Conservation (phyloP, 2,113 vertebrate genomes). For the Myrmecophaga tridactyla region DNA sequence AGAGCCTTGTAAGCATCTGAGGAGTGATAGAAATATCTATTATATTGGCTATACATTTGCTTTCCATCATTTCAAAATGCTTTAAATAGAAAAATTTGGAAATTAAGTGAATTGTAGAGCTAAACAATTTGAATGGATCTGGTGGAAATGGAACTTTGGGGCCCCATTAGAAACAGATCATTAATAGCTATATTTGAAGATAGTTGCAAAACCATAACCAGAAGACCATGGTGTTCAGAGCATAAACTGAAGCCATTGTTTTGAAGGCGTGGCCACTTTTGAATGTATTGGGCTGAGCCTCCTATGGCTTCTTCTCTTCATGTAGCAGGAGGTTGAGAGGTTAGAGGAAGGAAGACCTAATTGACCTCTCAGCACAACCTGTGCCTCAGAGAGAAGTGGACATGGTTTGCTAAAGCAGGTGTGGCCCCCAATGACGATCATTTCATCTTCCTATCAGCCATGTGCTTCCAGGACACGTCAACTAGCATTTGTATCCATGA, state of each 20-base stretch:
- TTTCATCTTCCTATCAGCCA: background rate
- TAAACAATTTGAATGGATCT: background rate
- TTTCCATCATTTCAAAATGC: constrained; percentile 10
- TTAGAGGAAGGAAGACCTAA: background rate
- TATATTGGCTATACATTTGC: constrained; percentile 34
- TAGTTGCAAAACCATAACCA: background rate
- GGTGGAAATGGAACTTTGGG: constrained; percentile 46
- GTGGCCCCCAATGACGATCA: background rate
- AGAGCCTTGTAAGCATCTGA: background rate
- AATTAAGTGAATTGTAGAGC: constrained; percentile 11
- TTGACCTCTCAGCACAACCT: background rate
- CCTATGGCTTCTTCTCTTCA: background rate
- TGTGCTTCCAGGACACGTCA: background rate
- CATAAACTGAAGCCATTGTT: background rate
- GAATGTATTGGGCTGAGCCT: background rate
- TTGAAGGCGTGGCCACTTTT: background rate
- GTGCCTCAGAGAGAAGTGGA: background rate
- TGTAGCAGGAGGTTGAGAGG: background rate
- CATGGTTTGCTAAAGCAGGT: background rate
- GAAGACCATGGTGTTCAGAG: background rate
- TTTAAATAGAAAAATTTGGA: constrained; percentile 29
- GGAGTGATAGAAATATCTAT: background rate
- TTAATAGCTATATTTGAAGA: constrained; percentile 1
- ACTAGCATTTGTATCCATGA: background rate
- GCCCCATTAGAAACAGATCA: background rate